A percentile compares a stretch with the other conserved stretches of the same genome.
These are phyloP conservation scores for Crocidura indochinensis DNA, from an alignment of 2,797 vertebrate genomes.

Conservation along the genomic window DNA sequence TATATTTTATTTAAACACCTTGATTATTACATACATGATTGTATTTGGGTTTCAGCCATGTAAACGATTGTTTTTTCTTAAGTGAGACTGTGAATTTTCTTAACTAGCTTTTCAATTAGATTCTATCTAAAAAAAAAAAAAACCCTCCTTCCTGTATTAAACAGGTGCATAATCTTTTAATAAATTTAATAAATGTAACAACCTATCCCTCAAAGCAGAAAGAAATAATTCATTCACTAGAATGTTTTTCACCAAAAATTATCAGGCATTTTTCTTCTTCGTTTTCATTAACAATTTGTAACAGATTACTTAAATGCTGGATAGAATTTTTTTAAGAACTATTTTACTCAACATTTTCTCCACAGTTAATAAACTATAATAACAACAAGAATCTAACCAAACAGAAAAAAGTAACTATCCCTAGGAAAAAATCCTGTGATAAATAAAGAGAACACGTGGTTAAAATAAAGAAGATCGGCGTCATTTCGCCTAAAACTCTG, in stretches of 20 bases:
- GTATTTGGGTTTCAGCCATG: too few relatives aligned
- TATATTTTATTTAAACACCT: too few relatives aligned
- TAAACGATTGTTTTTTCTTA: background rate
- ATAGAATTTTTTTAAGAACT: background rate
- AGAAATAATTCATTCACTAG: constrained; percentile 33
- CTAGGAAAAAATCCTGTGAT: constrained; percentile 25
- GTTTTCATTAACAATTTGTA: constrained; percentile 31
- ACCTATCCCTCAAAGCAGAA: background rate
- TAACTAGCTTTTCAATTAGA: constrained; percentile 28
- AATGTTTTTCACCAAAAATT: constrained; percentile 52
- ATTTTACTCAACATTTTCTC: constrained; percentile 4
- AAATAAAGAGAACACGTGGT: background rate
- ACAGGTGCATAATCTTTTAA: constrained; percentile 43
- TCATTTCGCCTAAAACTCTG: constrained; percentile 58
- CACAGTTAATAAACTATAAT: constrained; percentile 21
- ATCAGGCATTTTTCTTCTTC: constrained; percentile 30
- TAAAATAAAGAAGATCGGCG: constrained; percentile 11
- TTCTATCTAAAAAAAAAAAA: background rate
- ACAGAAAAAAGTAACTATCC: background rate
- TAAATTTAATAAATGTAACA: background rate
- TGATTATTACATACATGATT: too few relatives aligned
- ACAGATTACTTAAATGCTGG: background rate
- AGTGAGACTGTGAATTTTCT: background rate
- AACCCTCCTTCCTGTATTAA: constrained; percentile 28
- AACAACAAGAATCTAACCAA: constrained; percentile 32